These are phyloP conservation scores for Nycticorax nycticorax DNA, from an alignment of 2,113 vertebrate genomes.

Conservation along the genomic window DNA sequence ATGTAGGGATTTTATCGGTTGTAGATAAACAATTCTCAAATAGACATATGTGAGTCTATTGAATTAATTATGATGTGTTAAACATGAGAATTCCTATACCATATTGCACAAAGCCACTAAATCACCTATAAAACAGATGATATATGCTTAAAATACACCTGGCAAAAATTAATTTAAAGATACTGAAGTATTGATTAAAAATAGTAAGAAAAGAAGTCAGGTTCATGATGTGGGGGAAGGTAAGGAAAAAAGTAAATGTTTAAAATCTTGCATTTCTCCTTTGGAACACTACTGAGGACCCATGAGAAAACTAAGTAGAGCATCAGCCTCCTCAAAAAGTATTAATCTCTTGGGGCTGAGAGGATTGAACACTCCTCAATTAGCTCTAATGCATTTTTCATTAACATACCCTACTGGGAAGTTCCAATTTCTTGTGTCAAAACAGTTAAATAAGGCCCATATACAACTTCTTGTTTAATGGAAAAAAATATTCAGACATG, in stretches of 20 bases:
- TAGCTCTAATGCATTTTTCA: conserved; percentile 45
- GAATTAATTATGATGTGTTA: neutral
- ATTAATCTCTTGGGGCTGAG: neutral
- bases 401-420: neutral
- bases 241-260: neutral
- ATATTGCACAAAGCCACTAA: neutral
- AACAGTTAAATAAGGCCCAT: conserved; percentile 10
- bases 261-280: neutral
- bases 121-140: neutral
- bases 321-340: neutral
- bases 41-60: neutral
- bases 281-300: neutral
- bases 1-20: neutral
- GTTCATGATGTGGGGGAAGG: neutral
- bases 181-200: neutral
- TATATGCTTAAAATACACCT: neutral
- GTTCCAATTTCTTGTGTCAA: neutral
- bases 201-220: neutral
- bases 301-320: neutral
- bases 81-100: neutral
- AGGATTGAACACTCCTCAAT: neutral
- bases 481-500: neutral
- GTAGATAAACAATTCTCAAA: neutral
- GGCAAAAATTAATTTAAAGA: neutral
- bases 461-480: neutral